Evolutionary conservation across 2,888 invertebrate genomes (phyloP).

Genomic region (Hypselothyrea guttata): DNA sequence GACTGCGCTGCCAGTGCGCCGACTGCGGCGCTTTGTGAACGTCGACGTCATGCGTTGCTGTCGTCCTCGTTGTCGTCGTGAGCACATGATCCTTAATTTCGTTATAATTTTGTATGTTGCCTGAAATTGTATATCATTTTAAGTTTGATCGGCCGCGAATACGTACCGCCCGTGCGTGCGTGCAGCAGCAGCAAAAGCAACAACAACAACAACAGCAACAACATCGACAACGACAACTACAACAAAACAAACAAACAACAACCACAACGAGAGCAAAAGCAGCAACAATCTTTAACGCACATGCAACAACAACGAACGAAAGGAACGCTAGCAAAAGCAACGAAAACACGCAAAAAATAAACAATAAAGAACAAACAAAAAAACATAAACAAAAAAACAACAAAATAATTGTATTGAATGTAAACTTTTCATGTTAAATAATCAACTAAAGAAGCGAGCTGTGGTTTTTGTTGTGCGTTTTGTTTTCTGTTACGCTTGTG

Average conservation of each 20-base stretch:
- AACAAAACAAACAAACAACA: no score
- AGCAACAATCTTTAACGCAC: conserved; percentile 10
- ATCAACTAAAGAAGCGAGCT: no score
- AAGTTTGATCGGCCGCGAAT: conserved; percentile 83
- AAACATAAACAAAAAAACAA: no score
- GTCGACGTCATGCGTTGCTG: conserved; percentile 20
- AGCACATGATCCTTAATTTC: conserved; percentile 83
- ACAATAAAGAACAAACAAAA: no score
- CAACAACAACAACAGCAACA: conserved; percentile 26
- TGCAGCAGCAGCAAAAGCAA: conserved; percentile 54
- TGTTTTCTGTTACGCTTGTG: no score
- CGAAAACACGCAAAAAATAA: neutral
- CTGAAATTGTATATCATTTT: conserved; percentile 83
- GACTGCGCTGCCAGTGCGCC: conserved; percentile 6
- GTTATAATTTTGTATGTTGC: conserved; percentile 81
- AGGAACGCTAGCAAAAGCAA: neutral
- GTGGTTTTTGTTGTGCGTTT: no score
- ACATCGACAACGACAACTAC: conserved; percentile 23
- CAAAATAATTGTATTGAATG: no score
- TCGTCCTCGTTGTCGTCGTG: conserved; percentile 36
- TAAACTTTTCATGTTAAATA: no score
- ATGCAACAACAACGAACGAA: neutral
- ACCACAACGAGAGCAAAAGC: conserved; percentile 11
- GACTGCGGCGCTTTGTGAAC: conserved; percentile 12
- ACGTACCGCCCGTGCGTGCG: conserved; percentile 77